Percentiles rank a stretch among this genome's conserved stretches.
phyloP scores from a whole-genome alignment of 2,113 vertebrate species.

The Cichladusa arquata region DNA sequence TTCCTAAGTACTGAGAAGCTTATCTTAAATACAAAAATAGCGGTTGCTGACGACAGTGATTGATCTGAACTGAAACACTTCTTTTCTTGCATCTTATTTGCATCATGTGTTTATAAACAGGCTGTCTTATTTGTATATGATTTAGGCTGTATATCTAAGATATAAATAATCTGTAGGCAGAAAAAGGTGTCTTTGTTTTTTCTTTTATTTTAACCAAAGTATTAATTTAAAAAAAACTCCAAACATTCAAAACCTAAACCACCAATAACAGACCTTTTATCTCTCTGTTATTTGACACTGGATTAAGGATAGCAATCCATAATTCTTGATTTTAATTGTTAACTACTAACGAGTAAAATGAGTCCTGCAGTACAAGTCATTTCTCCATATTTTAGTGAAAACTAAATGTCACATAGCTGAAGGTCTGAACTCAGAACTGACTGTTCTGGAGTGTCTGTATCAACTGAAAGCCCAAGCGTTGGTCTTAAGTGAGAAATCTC shows the following conservation, averaged over 20 bases:
- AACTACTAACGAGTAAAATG: not conserved
- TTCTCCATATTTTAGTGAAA: not conserved
- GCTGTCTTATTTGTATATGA: slow-evolving; percentile 13
- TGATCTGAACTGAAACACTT: slow-evolving; percentile 51
- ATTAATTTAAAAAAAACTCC: not conserved
- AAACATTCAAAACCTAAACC: not conserved
- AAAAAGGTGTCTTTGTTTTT: not conserved
- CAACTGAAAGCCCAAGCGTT: not conserved
- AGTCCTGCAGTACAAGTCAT: not conserved
- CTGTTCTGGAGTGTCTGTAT: not conserved
- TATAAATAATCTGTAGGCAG: not conserved
- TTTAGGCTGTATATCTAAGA: not conserved
- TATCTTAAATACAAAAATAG: slow-evolving; percentile 29
- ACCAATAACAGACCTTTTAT: not conserved
- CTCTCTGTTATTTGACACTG: not conserved
- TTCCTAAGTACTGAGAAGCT: not conserved
- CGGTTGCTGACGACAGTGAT: slow-evolving; percentile 16
- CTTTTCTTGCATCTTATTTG: slow-evolving; percentile 35
- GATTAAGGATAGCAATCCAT: not conserved
- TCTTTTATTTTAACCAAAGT: not conserved
- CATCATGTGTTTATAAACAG: slow-evolving; percentile 33
- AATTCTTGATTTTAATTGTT: not conserved
- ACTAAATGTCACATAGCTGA: not conserved
- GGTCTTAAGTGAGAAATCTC: not conserved
- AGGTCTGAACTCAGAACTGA: not conserved